Percentiles rank a stretch among this genome's conserved stretches.
phyloP scores from a whole-genome alignment of 2,888 invertebrate genomes.

The Pilophorus perplexus region DNA sequence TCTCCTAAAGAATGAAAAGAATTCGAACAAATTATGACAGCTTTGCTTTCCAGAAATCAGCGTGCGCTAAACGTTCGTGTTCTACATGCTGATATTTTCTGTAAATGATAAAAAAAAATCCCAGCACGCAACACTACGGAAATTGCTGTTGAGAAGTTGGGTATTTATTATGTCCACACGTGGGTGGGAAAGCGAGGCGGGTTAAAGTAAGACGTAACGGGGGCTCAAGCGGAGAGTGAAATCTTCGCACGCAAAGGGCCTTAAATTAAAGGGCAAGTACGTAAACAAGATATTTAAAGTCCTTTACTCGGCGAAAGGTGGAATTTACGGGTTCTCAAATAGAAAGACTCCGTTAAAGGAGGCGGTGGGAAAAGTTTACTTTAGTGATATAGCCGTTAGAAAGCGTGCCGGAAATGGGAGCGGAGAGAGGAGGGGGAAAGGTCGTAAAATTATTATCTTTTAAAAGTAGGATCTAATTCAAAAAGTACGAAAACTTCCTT shows the following conservation, averaged over 20 bases:
- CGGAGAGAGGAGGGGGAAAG: conserved; percentile 1
- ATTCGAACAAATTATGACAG: too few relatives aligned
- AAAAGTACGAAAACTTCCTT: conserved; percentile 6
- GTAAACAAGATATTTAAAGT: conserved; percentile 35
- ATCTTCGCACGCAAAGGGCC: conserved; percentile 30
- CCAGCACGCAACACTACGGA: conserved; percentile 9
- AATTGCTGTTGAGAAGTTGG: conserved; percentile 8
- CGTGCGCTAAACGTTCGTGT: too few relatives aligned
- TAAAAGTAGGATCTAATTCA: conserved; percentile 20
- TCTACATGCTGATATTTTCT: too few relatives aligned
- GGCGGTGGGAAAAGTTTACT: conserved; percentile 21
- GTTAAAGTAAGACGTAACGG: too few relatives aligned
- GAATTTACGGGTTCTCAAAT: conserved; percentile 35
- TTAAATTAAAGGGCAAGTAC: conserved; percentile 26
- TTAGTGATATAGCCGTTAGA: conserved; percentile 21
- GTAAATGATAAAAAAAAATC: too few relatives aligned
- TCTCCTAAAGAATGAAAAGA: too few relatives aligned
- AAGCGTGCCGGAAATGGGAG: neutral
- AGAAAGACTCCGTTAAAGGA: conserved; percentile 11
- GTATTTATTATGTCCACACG: conserved; percentile 8
- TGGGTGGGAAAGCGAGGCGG: neutral
- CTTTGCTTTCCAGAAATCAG: too few relatives aligned
- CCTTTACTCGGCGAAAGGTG: conserved; percentile 6
- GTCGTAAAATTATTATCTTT: conserved; percentile 31
- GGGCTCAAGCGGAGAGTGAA: conserved; percentile 29